Conservation (phyloP, 2,113 vertebrate species). For the Ptychochromis oligacanthus region DNA sequence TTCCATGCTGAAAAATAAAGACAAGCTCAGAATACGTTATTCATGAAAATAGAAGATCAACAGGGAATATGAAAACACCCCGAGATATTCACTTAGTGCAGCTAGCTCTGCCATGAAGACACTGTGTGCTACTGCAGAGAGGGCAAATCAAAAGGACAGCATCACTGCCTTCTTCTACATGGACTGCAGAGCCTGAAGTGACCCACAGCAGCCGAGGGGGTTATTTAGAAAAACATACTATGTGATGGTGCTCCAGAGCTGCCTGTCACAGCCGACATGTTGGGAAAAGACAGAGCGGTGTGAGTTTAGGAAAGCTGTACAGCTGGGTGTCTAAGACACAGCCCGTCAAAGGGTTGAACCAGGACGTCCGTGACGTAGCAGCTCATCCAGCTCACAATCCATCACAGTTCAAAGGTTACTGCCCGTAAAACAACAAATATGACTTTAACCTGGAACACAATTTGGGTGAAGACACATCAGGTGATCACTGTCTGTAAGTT, state of each 20-base stretch:
- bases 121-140: background rate
- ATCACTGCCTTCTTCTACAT: background rate
- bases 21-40: background rate
- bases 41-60: constrained; percentile 2
- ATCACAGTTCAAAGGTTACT: no score
- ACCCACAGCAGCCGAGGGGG: background rate
- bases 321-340: background rate
- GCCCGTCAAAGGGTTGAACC: background rate
- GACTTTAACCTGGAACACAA: background rate
- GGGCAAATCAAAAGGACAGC: constrained; percentile 11
- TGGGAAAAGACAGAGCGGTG: background rate
- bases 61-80: background rate
- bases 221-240: background rate
- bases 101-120: background rate
- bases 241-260: background rate
- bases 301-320: background rate
- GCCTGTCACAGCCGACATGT: rapidly evolving
- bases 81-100: background rate
- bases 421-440: background rate
- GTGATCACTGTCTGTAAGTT: background rate
- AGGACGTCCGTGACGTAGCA: background rate
- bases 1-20: background rate
- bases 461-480: background rate
- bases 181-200: background rate
- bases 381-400: background rate